A percentile compares a stretch with the other conserved stretches of the same genome.
These are phyloP conservation scores for Erpetoichthys calabaricus DNA, from an alignment of 2,797 vertebrate species.

Conservation along the genomic window DNA sequence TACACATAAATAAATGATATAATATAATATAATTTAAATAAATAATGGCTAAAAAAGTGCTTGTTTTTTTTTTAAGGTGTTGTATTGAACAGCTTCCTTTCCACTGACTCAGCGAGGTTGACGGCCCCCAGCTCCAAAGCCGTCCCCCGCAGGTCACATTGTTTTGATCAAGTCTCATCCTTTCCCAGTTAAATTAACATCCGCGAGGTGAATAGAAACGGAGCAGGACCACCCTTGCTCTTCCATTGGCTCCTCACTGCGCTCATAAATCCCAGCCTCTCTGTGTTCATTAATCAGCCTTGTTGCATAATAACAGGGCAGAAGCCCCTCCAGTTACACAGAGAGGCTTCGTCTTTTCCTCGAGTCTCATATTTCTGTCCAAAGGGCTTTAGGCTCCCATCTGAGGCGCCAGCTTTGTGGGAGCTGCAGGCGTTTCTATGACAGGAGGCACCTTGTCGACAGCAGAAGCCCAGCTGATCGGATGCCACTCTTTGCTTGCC, in stretches of 20 bases:
- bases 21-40: no score
- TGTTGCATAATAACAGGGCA: slow-evolving; percentile 6
- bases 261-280: slow-evolving; percentile 1
- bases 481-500: no score
- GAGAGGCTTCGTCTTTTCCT: not conserved
- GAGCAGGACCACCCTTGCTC: not conserved
- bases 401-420: not conserved
- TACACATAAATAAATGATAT: no score
- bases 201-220: not conserved
- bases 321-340: not conserved
- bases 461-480: not conserved
- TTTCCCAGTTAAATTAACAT: no score
- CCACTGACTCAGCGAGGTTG: no score
- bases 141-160: no score
- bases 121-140: no score
- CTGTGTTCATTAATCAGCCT: not conserved
- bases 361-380: not conserved
- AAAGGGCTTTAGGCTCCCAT: not conserved
- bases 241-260: not conserved
- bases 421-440: not conserved
- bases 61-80: no score
- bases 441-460: not conserved
- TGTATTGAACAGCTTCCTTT: no score
- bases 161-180: no score
- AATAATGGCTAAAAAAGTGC: no score